A percentile compares a stretch with the other conserved stretches of the same genome.
phyloP scores from a whole-genome alignment of 2,888 invertebrate species.

The Chrysolina haemoptera region DNA sequence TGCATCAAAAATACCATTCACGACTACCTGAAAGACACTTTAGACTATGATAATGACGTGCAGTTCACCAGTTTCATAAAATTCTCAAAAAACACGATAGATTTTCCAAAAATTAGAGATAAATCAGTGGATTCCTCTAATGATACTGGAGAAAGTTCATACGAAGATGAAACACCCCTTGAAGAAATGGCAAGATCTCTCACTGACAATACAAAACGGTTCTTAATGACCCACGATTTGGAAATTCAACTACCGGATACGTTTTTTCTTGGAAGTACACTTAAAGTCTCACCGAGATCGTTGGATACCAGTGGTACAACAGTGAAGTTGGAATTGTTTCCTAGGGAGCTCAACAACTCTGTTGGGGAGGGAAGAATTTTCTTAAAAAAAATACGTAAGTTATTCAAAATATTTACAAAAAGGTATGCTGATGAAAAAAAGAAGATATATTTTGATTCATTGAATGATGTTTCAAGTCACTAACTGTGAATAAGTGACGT shows the following conservation, averaged over 20 bases:
- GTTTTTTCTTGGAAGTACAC: constrained; percentile 81
- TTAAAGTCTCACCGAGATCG: constrained; percentile 82
- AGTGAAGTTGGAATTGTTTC: constrained; percentile 81
- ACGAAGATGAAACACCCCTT: constrained; percentile 72
- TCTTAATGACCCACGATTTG: constrained; percentile 84
- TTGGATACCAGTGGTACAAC: constrained; percentile 83
- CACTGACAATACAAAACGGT: constrained; percentile 77
- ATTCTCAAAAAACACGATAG: constrained; percentile 62
- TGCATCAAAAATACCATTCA: constrained; percentile 86
- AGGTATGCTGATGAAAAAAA: background rate
- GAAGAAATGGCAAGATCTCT: constrained; percentile 83
- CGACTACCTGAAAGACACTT: constrained; percentile 78
- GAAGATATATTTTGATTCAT: background rate
- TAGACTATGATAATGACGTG: constrained; percentile 70
- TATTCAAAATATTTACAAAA: background rate
- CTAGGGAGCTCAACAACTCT: constrained; percentile 65
- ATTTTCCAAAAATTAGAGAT: constrained; percentile 56
- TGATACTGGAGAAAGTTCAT: constrained; percentile 68
- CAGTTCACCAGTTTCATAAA: constrained; percentile 74
- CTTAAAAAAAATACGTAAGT: constrained; percentile 81
- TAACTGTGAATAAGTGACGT: too few relatives aligned
- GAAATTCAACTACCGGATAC: constrained; percentile 81
- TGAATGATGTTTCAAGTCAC: too few relatives aligned
- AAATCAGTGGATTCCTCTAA: constrained; percentile 57
- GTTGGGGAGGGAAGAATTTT: constrained; percentile 73